Percentiles rank a stretch among this genome's conserved stretches.
Conservation (phyloP, 1,140 invertebrate genomes). For the Mylabris phalerata region DNA sequence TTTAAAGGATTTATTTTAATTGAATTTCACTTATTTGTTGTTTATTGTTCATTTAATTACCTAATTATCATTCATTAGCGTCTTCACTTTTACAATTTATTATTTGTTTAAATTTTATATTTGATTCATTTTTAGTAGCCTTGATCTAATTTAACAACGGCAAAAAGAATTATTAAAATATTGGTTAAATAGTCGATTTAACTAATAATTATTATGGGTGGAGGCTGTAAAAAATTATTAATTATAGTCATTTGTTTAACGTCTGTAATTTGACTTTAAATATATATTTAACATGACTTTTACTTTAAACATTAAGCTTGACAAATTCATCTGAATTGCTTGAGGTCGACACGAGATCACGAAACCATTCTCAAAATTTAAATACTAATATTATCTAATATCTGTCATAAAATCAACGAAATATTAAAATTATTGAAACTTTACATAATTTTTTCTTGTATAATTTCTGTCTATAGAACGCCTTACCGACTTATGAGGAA, state of each 20-base stretch:
- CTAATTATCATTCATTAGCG: slow-evolving; percentile 20
- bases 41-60: slow-evolving; percentile 19
- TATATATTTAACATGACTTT: slow-evolving; percentile 12
- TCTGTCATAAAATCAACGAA: background rate
- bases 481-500: slow-evolving; percentile 43
- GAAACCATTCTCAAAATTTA: slow-evolving; percentile 8
- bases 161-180: too few species aligned
- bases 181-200: too few species aligned
- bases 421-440: too few species aligned
- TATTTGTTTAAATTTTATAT: background rate
- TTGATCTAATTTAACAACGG: slow-evolving; percentile 8
- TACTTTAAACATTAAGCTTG: slow-evolving; percentile 6
- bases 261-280: slow-evolving; percentile 11
- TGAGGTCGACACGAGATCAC: slow-evolving; percentile 6
- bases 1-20: slow-evolving; percentile 23
- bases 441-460: too few species aligned
- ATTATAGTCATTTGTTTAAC: slow-evolving; percentile 10
- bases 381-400: slow-evolving; percentile 17
- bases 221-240: slow-evolving; percentile 8
- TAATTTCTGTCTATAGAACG: slow-evolving; percentile 27
- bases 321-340: slow-evolving; percentile 14
- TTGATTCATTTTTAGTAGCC: background rate
- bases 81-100: slow-evolving; percentile 4
- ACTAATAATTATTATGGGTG: background rate
- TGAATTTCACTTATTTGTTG: slow-evolving; percentile 23